Evolutionary conservation across 2,113 vertebrate genomes (phyloP), one percentile per base, ranked within the genome.

Genomic region (Nesogale talazaci): DNA sequence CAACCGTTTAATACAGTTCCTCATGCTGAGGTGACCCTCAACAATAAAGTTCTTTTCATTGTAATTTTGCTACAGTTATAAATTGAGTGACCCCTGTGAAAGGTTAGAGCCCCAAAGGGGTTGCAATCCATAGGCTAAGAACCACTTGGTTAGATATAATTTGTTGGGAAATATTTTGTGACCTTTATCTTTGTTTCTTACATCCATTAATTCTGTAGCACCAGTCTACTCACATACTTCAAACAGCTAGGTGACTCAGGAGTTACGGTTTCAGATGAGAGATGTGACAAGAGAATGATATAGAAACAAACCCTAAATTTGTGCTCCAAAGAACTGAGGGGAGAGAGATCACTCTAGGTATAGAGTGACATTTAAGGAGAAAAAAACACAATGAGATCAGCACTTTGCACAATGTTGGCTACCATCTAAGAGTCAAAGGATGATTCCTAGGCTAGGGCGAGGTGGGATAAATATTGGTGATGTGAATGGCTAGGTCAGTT

Each of bases 271-370:
- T 85, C 69, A 85, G 38, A 3, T 59, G 36, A 87, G 38, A 59
- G 9, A 72, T n/a, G 14, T 76, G n/a, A 89, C 19, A 70, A 29
- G 67, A 70, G n/a, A 70, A 70, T 10, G 77, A 67, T 52, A 29
- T 19, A 90, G 59, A 82, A 89, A 77, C 0, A 81, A 67, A 85
- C 75, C 57, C 27, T 86, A 80, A 34, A 70, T 80, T 89, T 92
- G 20, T 2, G 69, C 57, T 52, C 31, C 46, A 46, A 59, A 89
- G 75, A 80, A 36, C n/a, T 67, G 70, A 89, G 20, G 42, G 8
- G 72, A 77, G 52, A 46, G 20, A 79, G 34, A 63, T 31, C 16
- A 27, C 20, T 80, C 67, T 10, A 77, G 38, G 27, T 29, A 63
- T 29, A 59, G 52, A 82, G 0, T 65, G 23, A 36, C 40, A 27